A percentile compares a stretch with the other conserved stretches of the same genome.
phyloP scores from a whole-genome alignment of 1,140 invertebrate species.

The Drosophila fuyamai region DNA sequence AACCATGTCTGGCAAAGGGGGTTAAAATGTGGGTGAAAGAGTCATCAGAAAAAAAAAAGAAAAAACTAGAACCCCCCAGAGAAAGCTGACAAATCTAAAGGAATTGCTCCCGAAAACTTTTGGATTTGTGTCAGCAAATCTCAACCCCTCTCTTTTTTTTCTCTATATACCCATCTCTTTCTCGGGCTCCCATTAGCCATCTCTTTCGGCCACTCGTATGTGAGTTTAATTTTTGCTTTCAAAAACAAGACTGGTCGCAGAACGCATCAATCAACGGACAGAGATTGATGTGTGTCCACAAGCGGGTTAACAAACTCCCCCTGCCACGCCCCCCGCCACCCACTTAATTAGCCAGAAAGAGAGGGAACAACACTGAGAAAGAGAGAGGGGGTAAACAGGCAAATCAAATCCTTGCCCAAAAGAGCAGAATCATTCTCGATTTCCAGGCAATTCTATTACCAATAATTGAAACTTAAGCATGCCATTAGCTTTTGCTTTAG shows the following conservation, averaged over 20 bases:
- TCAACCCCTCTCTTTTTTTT: neutral
- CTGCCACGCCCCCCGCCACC: neutral
- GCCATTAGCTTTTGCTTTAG: slow-evolving; percentile 69
- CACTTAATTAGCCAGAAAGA: slow-evolving; percentile 23
- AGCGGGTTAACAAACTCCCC: slow-evolving; percentile 22
- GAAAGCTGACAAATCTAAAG: slow-evolving; percentile 46
- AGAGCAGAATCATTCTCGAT: slow-evolving; percentile 49
- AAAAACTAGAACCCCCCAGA: neutral
- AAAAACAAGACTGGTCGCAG: slow-evolving; percentile 36
- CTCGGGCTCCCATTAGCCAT: neutral
- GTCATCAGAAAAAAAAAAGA: neutral
- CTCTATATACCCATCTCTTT: neutral
- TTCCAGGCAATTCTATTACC: slow-evolving; percentile 67
- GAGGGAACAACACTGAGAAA: neutral
- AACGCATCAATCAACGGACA: slow-evolving; percentile 42
- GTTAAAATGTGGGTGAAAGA: slow-evolving; percentile 1
- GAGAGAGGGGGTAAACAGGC: too few species aligned
- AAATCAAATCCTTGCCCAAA: slow-evolving; percentile 21
- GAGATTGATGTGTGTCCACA: slow-evolving; percentile 44
- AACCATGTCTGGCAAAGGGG: slow-evolving; percentile 11
- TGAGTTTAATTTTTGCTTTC: slow-evolving; percentile 45
- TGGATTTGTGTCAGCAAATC: slow-evolving; percentile 31
- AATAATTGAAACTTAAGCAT: slow-evolving; percentile 82
- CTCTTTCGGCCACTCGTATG: neutral
- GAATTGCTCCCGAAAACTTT: slow-evolving; percentile 34